Conservation (phyloP, 2,888 invertebrate species). For the Tipula lateralis region DNA sequence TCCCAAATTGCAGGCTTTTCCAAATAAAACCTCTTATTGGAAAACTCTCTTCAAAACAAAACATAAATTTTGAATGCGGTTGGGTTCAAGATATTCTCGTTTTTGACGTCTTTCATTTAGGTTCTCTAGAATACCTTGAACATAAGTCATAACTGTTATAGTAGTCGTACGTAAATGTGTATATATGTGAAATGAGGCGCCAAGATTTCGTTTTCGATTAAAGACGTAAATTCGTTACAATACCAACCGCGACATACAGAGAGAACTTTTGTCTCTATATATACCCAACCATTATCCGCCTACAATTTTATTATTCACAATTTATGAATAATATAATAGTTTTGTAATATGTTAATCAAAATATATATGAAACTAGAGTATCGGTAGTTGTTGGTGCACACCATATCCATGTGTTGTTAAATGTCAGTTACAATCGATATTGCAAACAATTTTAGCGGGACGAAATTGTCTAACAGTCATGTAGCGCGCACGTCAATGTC, state of each 20-base stretch:
- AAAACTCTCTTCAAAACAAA: not conserved
- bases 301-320: slow-evolving; percentile 19
- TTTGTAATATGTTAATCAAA: slow-evolving; percentile 24
- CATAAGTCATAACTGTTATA: not conserved
- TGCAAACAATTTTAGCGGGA: not conserved
- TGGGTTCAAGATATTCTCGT: not conserved
- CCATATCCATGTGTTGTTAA: not conserved
- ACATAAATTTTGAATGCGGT: not conserved
- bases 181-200: not conserved
- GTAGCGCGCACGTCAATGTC: not conserved
- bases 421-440: no score
- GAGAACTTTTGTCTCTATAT: no score
- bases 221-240: not conserved
- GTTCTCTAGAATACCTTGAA: not conserved
- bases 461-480: not conserved
- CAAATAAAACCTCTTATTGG: no score
- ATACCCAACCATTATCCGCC: slow-evolving; percentile 19
- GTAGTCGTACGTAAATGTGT: not conserved
- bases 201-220: not conserved
- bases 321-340: slow-evolving; percentile 24
- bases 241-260: not conserved
- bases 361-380: not conserved
- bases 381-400: not conserved
- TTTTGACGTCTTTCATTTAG: not conserved
- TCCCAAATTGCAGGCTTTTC: no score